Evolutionary conservation across 2,113 vertebrate species (phyloP).

Genomic region (Mirounga angustirostris): DNA sequence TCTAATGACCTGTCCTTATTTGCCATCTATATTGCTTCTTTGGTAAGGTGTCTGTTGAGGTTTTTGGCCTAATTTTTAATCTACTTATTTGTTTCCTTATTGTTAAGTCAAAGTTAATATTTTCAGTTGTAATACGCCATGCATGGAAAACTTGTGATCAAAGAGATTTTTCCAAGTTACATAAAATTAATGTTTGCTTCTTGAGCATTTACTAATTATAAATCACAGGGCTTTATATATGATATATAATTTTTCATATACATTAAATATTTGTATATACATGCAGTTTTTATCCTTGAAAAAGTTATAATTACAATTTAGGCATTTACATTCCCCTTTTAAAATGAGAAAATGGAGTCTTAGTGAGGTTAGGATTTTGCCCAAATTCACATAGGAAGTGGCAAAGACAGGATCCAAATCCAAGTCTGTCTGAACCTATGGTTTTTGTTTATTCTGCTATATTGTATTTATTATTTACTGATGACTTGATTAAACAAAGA

Average conservation of each 20-base stretch:
- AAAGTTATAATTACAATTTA: background rate
- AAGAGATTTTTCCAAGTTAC: background rate
- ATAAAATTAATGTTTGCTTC: conserved; percentile 8
- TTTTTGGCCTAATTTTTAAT: background rate
- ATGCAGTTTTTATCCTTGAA: background rate
- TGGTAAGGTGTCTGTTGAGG: background rate
- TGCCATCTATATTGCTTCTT: background rate
- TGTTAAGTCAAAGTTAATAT: background rate
- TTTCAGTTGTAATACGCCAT: background rate
- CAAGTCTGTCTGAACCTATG: background rate
- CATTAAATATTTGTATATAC: background rate
- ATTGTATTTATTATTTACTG: background rate
- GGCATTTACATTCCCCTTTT: background rate
- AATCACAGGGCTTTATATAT: background rate
- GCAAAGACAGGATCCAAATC: background rate
- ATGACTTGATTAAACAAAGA: background rate
- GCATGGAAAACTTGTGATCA: background rate
- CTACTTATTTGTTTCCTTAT: background rate
- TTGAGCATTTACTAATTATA: background rate
- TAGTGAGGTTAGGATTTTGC: background rate
- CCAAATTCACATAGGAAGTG: background rate
- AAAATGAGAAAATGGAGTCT: background rate
- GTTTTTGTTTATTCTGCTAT: background rate
- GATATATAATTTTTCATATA: background rate
- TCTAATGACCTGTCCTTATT: background rate